Conservation (phyloP, 92 coral and sea anemone species). For the Diadumene lineata region DNA sequence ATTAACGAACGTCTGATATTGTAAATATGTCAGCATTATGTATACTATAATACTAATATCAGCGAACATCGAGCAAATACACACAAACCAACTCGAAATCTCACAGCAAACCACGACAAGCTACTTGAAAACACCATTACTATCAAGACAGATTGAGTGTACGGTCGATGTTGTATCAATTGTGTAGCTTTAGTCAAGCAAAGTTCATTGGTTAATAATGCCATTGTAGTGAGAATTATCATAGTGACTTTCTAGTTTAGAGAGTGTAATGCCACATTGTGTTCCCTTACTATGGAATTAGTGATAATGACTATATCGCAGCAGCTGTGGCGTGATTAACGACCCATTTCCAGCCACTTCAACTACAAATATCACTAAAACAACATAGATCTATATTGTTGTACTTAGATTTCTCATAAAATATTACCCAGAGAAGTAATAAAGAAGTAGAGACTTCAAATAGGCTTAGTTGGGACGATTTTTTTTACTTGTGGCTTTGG, state of each 20-base stretch:
- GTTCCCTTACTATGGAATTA: background rate
- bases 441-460: background rate
- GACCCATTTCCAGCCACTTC: background rate
- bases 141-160: background rate
- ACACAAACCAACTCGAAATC: background rate
- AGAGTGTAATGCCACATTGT: background rate
- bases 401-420: background rate
- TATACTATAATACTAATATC: too few species aligned
- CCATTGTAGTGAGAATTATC: background rate
- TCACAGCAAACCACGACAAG: background rate
- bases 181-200: background rate
- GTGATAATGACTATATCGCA: background rate
- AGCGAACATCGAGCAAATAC: too few species aligned
- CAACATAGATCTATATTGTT: background rate
- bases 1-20: background rate
- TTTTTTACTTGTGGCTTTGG: background rate
- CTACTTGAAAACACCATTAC: conserved; percentile 1
- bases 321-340: background rate
- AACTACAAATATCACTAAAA: conserved; percentile 3
- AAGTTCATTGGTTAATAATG: background rate
- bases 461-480: background rate
- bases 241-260: background rate
- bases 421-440: background rate
- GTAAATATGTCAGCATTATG: background rate
- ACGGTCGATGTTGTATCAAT: background rate